Conservation (phyloP, 1,140 invertebrate genomes). For the Oncopeltus fasciatus region DNA sequence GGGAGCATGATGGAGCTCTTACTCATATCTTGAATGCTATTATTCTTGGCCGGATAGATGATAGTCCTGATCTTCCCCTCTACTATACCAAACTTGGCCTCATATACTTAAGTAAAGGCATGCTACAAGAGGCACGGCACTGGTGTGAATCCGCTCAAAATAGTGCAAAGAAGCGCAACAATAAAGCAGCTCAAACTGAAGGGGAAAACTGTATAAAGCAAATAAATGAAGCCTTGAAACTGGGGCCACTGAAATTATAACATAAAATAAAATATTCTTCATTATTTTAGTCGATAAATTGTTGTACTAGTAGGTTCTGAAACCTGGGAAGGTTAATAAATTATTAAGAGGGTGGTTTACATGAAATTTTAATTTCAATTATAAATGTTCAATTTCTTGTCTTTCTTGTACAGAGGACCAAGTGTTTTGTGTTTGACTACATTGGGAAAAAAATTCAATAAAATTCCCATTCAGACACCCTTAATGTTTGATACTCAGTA, state of each 20-base stretch:
- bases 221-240: not conserved
- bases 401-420: no score
- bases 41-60: not conserved
- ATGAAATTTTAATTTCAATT: no score
- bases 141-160: conserved; percentile 7
- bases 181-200: conserved; percentile 8
- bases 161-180: not conserved
- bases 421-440: no score
- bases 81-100: conserved; percentile 17
- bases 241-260: not conserved
- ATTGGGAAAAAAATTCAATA: no score
- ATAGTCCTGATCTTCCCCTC: conserved; percentile 4
- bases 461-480: no score
- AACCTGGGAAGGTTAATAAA: no score
- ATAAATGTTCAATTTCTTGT: no score
- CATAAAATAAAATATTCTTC: not conserved
- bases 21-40: conserved; percentile 7
- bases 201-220: conserved; percentile 7
- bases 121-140: not conserved
- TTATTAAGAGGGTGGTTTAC: no score
- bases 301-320: no score
- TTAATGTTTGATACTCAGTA: no score
- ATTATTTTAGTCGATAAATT: no score
- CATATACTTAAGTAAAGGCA: conserved; percentile 10
- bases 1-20: conserved; percentile 9